Conservation (phyloP, 2,113 vertebrate species). For the Ornithorhynchus anatinus region DNA sequence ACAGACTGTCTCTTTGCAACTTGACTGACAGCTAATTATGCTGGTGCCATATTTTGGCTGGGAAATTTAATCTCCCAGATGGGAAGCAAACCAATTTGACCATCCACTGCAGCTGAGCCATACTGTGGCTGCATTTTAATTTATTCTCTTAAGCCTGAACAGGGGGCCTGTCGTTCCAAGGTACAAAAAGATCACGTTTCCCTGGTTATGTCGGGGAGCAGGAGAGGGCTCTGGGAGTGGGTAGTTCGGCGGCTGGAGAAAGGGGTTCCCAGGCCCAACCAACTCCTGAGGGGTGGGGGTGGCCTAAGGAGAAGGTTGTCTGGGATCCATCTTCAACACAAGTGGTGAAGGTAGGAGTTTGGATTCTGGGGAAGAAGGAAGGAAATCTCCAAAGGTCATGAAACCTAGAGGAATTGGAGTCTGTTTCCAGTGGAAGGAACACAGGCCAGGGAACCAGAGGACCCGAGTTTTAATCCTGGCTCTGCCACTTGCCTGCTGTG, state of each 20-base stretch:
- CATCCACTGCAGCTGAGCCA: conserved; percentile 83
- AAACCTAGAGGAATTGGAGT: conserved; percentile 48
- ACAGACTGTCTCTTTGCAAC: conserved; percentile 58
- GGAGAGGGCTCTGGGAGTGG: background rate
- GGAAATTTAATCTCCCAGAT: conserved; percentile 90
- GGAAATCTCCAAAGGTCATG: conserved; percentile 49
- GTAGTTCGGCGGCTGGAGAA: background rate
- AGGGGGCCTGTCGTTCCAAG: conserved; percentile 80
- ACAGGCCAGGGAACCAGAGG: too few species aligned
- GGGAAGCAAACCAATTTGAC: conserved; percentile 91
- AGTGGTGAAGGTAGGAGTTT: conserved; percentile 60
- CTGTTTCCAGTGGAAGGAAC: conserved; percentile 68
- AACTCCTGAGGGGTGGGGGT: conserved; percentile 24
- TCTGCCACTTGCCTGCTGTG: too few species aligned
- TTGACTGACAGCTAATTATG: conserved; percentile 86
- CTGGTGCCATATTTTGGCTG: conserved; percentile 75
- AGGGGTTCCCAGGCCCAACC: background rate
- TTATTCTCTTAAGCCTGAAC: conserved; percentile 89
- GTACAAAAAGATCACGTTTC: conserved; percentile 82
- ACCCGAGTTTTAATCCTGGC: too few species aligned
- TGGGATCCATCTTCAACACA: conserved; percentile 68
- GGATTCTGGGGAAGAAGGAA: conserved; percentile 48
- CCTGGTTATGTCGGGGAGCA: background rate
- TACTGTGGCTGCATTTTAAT: conserved; percentile 84
- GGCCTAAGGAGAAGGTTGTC: conserved; percentile 19